Percentiles rank a stretch among this genome's conserved stretches.
phyloP scores from a whole-genome alignment of 2,888 invertebrate species.

The Camponotus fellah region DNA sequence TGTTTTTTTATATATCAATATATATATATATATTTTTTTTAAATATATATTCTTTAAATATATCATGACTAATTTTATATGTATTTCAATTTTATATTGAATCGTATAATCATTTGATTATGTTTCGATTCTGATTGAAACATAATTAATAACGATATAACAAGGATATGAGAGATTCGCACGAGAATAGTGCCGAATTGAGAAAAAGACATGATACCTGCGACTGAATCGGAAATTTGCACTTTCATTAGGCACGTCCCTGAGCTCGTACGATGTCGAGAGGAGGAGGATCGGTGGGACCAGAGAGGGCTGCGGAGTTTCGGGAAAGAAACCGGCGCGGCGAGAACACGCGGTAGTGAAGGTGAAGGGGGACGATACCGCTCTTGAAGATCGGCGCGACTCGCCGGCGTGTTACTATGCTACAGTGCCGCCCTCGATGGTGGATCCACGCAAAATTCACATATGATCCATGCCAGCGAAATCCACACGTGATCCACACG shows the following conservation, averaged over 20 bases:
- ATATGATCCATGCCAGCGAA: slow-evolving; percentile 2
- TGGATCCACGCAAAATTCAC: slow-evolving; percentile 58
- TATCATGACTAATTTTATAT: not conserved
- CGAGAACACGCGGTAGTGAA: slow-evolving; percentile 79
- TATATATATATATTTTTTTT: not conserved
- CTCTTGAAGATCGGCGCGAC: slow-evolving; percentile 72
- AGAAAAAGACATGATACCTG: slow-evolving; percentile 11
- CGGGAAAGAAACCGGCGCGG: slow-evolving; percentile 78
- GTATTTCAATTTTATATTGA: not conserved
- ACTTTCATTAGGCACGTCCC: slow-evolving; percentile 67
- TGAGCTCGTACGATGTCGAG: slow-evolving; percentile 72
- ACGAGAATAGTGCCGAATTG: too few species aligned
- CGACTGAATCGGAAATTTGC: not conserved
- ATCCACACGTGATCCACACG: slow-evolving; percentile 3
- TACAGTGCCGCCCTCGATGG: slow-evolving; percentile 80
- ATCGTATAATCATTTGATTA: not conserved
- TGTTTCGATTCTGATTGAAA: not conserved
- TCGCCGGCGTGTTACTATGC: slow-evolving; percentile 83
- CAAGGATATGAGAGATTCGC: not conserved
- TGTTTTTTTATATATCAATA: not conserved
- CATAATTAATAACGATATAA: not conserved
- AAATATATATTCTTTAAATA: not conserved
- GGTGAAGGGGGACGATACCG: slow-evolving; percentile 87
- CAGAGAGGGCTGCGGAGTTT: slow-evolving; percentile 74
- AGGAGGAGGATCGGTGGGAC: slow-evolving; percentile 70